These are phyloP conservation scores for Mionectes macconnelli DNA, from an alignment of 2,113 vertebrate species.

Conservation along the genomic window DNA sequence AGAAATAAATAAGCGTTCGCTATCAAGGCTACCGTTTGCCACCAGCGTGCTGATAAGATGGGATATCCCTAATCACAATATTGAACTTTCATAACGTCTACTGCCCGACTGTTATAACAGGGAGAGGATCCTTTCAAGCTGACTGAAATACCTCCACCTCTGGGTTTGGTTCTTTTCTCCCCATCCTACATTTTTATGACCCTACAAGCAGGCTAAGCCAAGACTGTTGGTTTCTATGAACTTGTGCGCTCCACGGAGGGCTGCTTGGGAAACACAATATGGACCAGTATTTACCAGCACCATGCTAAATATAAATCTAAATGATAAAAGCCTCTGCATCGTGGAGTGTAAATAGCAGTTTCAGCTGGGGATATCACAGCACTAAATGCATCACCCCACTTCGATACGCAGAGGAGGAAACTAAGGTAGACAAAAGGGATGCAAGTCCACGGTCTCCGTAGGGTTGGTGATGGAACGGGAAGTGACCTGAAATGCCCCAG, in stretches of 20 bases:
- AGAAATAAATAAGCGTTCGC: neutral
- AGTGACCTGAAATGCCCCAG: neutral
- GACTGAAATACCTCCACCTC: neutral
- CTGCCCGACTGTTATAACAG: neutral
- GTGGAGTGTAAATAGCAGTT: neutral
- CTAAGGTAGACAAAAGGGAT: constrained; percentile 8
- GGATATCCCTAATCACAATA: neutral
- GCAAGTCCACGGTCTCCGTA: accelerated
- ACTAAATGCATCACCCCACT: neutral
- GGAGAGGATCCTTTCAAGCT: neutral
- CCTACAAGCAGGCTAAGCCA: neutral
- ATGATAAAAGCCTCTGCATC: neutral
- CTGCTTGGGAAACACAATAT: neutral
- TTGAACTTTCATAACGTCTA: neutral
- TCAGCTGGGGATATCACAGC: neutral
- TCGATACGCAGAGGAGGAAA: neutral
- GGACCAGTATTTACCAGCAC: neutral
- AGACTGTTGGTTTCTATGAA: neutral
- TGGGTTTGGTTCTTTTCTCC: neutral
- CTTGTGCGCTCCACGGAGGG: neutral
- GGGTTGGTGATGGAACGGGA: accelerated
- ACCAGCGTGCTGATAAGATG: neutral
- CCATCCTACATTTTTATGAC: neutral
- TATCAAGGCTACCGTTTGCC: neutral
- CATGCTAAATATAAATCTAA: neutral